A percentile compares a stretch with the other conserved stretches of the same genome.
These are phyloP conservation scores for Zaprionus kolodkinae DNA, from an alignment of 1,140 invertebrate species.

Conservation along the genomic window DNA sequence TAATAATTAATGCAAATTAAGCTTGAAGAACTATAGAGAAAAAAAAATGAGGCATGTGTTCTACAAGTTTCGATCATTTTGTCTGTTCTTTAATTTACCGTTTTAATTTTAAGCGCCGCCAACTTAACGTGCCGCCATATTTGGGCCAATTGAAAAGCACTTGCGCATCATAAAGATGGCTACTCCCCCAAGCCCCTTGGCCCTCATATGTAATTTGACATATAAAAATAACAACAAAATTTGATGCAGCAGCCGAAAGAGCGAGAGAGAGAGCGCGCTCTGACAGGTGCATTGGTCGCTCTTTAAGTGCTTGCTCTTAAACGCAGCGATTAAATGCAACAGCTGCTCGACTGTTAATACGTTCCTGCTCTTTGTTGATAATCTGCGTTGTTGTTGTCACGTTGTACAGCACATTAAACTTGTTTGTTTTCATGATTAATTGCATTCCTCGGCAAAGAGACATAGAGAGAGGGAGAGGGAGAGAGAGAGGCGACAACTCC, in stretches of 20 bases:
- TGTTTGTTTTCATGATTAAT: slow-evolving; percentile 4
- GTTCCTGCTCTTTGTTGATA: slow-evolving; percentile 41
- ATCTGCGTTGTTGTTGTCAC: slow-evolving; percentile 18
- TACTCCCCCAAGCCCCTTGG: neutral
- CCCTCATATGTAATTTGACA: slow-evolving; percentile 25
- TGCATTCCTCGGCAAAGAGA: neutral
- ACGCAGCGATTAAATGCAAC: slow-evolving; percentile 32
- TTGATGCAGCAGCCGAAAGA: too few relatives aligned
- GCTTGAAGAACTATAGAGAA: neutral
- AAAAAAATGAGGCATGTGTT: neutral
- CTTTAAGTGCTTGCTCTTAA: slow-evolving; percentile 36
- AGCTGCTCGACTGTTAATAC: slow-evolving; percentile 29
- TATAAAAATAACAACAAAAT: slow-evolving; percentile 30
- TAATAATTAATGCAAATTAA: slow-evolving; percentile 51
- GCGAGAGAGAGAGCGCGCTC: neutral
- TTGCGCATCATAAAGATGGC: slow-evolving; percentile 11
- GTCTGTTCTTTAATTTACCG: neutral
- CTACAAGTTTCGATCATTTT: neutral
- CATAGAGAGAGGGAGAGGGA: slow-evolving; percentile 4
- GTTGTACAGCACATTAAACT: slow-evolving; percentile 3
- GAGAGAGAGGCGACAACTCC: slow-evolving; percentile 4
- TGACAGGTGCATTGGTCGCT: slow-evolving; percentile 32
- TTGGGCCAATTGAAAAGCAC: slow-evolving; percentile 9
- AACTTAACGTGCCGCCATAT: slow-evolving; percentile 14
- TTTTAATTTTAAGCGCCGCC: neutral